Percentiles rank a stretch among this genome's conserved stretches.
Evolutionary conservation across 2,797 vertebrate species (phyloP).

Genomic region (Diceros bicornis): DNA sequence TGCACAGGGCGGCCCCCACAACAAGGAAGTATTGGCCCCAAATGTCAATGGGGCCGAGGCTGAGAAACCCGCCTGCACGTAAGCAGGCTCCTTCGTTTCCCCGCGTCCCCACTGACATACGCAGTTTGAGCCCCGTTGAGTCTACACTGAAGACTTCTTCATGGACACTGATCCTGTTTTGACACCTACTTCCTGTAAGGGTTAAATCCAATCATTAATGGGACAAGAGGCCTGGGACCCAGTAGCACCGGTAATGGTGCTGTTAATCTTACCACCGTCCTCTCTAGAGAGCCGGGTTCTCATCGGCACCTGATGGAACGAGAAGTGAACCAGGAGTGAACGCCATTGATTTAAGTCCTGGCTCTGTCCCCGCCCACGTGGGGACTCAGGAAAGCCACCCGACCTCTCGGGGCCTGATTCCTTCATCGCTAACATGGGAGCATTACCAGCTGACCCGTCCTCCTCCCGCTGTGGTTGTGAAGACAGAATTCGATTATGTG

Average conservation of each 20-base stretch:
- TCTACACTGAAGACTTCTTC: not conserved
- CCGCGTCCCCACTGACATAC: accelerated
- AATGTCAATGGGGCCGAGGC: accelerated
- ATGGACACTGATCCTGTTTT: not conserved
- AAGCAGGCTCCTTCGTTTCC: accelerated
- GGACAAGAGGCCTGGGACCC: not conserved
- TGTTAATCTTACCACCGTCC: not conserved
- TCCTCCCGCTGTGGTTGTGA: not conserved
- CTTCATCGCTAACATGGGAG: not conserved
- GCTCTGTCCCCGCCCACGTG: not conserved
- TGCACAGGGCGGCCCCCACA: not conserved
- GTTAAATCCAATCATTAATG: too few species aligned
- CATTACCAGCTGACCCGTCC: accelerated
- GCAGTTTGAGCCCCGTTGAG: accelerated
- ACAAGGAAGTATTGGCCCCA: not conserved
- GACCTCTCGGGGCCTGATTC: not conserved
- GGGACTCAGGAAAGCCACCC: not conserved
- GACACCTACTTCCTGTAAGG: not conserved
- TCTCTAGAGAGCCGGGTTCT: not conserved
- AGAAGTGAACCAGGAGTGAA: accelerated
- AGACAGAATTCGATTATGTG: too few species aligned
- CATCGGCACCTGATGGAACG: accelerated
- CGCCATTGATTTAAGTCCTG: not conserved
- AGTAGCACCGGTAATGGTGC: accelerated
- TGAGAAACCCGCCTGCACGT: not conserved